Evolutionary conservation across 2,888 invertebrate genomes (phyloP).

Genomic region (Choreutis nemorana): DNA sequence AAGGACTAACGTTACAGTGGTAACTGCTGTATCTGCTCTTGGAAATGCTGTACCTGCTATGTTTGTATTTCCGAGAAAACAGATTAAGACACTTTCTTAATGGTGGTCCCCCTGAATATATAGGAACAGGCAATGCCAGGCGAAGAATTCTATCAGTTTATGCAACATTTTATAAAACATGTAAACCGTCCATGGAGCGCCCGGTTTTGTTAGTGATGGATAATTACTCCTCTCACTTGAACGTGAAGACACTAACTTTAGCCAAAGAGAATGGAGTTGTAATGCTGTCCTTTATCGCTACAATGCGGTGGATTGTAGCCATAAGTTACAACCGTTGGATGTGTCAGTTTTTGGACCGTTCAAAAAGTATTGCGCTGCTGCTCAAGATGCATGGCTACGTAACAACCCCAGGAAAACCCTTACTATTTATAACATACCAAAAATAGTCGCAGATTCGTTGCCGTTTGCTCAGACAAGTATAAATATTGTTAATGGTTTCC

Average conservation of each 20-base stretch:
- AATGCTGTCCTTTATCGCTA: conserved; percentile 14
- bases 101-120: conserved; percentile 5
- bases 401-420: conserved; percentile 13
- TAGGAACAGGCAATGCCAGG: conserved; percentile 9
- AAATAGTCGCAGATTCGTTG: conserved; percentile 13
- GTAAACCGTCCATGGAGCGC: conserved; percentile 11
- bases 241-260: conserved; percentile 8
- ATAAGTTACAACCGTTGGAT: conserved; percentile 13
- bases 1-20: conserved; percentile 18
- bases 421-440: conserved; percentile 14
- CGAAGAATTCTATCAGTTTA: conserved; percentile 10
- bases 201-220: conserved; percentile 13
- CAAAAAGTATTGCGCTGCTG: conserved; percentile 12
- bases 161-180: conserved; percentile 12
- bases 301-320: conserved; percentile 13
- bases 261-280: conserved; percentile 14
- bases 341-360: conserved; percentile 14
- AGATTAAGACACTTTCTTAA: conserved; percentile 5
- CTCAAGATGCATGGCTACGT: conserved; percentile 12
- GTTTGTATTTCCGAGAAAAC: conserved; percentile 7
- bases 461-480: conserved; percentile 12
- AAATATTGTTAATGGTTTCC: conserved; percentile 13
- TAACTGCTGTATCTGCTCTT: conserved; percentile 6
- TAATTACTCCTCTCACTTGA: conserved; percentile 14
- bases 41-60: conserved; percentile 6